phyloP scores from a whole-genome alignment of 2,888 invertebrate genomes.

The Tanypteryx hageni region DNA sequence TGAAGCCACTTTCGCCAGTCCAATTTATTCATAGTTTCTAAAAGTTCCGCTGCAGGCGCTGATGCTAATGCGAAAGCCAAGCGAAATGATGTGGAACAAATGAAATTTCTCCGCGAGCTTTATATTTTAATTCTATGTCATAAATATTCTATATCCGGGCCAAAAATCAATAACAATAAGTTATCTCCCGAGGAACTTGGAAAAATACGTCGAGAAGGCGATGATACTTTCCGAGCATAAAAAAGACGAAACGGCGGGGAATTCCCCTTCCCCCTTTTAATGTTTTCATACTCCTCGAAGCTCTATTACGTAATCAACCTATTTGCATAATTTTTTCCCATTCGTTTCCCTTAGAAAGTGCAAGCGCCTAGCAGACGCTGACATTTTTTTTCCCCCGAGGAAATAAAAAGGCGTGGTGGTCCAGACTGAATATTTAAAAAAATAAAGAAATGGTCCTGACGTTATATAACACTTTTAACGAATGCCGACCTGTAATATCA shows the following conservation, averaged over 20 bases:
- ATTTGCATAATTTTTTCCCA: constrained; percentile 44
- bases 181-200: too few species aligned
- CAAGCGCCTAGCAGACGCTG: background rate
- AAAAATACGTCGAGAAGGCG: background rate
- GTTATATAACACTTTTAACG: constrained; percentile 35
- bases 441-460: constrained; percentile 10
- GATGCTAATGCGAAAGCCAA: too few species aligned
- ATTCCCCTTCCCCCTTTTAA: constrained; percentile 4
- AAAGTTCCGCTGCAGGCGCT: too few species aligned
- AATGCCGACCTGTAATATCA: background rate
- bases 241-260: background rate
- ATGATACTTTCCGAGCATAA: background rate
- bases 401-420: constrained; percentile 37
- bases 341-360: constrained; percentile 50
- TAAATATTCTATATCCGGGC: too few species aligned
- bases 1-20: too few species aligned
- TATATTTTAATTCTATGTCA: too few species aligned
- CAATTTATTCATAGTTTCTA: too few species aligned
- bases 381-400: constrained; percentile 4
- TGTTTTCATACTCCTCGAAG: background rate
- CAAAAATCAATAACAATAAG: too few species aligned
- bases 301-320: background rate
- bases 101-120: too few species aligned
- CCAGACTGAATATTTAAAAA: constrained; percentile 39
- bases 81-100: too few species aligned